A percentile compares a stretch with the other conserved stretches of the same genome.
Conservation (phyloP, 2,113 vertebrate genomes). For the Lycocorax pyrrhopterus region DNA sequence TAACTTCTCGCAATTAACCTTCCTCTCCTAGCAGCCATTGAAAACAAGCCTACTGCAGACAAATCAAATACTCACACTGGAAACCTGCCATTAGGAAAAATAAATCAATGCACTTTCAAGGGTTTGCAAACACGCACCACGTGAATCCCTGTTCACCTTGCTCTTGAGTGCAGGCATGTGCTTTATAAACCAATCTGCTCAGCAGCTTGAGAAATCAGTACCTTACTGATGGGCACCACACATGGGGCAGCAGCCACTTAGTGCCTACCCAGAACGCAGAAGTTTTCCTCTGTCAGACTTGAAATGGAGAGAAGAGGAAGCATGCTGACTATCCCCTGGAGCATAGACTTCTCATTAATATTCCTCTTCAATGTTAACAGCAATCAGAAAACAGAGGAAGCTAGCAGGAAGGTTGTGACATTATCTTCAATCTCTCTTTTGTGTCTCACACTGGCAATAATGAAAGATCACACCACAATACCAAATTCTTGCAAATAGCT, state of each 20-base stretch:
- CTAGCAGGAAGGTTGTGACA: background rate
- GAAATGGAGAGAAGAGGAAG: background rate
- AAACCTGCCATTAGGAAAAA: background rate
- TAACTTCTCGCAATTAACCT: background rate
- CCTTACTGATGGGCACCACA: background rate
- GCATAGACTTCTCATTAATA: background rate
- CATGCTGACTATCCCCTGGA: background rate
- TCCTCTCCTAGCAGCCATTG: background rate
- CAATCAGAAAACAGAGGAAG: background rate
- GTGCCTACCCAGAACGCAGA: background rate
- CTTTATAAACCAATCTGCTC: background rate
- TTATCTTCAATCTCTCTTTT: background rate
- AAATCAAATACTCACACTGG: background rate
- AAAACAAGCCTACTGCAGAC: background rate
- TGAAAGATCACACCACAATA: background rate
- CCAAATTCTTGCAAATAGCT: background rate
- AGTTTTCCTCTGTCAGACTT: background rate
- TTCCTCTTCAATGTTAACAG: background rate
- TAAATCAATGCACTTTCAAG: background rate
- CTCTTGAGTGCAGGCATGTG: background rate
- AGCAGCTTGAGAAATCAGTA: background rate
- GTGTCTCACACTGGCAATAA: background rate
- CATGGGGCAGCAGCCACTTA: background rate
- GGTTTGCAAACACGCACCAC: background rate
- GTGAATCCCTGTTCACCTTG: background rate